These are phyloP conservation scores for Lordiphosa clarofinis DNA, from an alignment of 1,140 invertebrate genomes.

Conservation along the genomic window DNA sequence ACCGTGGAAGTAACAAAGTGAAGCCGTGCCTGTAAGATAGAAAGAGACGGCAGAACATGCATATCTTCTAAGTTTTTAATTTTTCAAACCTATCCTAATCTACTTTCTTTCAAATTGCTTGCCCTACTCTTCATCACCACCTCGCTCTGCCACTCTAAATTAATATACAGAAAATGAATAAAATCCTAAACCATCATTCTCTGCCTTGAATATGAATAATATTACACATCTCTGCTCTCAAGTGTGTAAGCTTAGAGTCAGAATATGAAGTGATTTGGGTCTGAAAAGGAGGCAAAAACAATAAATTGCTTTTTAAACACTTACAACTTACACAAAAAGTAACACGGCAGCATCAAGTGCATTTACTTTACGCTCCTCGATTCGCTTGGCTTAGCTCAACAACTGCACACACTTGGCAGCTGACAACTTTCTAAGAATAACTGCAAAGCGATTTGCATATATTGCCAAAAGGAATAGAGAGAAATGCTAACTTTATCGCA, in stretches of 20 bases:
- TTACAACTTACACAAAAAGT: slow-evolving; percentile 32
- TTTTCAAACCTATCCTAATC: no score
- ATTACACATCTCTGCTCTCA: no score
- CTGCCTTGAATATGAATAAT: no score
- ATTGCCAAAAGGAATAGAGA: slow-evolving; percentile 31
- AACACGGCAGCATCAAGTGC: slow-evolving; percentile 34
- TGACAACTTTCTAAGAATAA: slow-evolving; percentile 76
- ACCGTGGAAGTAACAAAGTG: no score
- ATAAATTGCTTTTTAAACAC: slow-evolving; percentile 77
- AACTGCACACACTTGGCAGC: slow-evolving; percentile 47
- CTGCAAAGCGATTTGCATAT: slow-evolving; percentile 77
- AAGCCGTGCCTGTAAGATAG: no score
- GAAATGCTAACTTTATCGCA: slow-evolving; percentile 55
- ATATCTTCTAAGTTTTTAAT: no score
- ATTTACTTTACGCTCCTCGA: slow-evolving; percentile 36
- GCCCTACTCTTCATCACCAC: no score
- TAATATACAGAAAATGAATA: no score
- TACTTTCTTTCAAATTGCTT: neutral
- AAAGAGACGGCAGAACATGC: no score
- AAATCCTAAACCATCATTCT: no score
- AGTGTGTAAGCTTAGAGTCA: neutral
- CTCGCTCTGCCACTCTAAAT: no score
- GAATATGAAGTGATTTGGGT: neutral
- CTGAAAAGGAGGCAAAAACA: slow-evolving; percentile 34
- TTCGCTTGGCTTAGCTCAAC: slow-evolving; percentile 43